phyloP scores from a whole-genome alignment of 2,888 invertebrate genomes.

The Tenthredo mesomela region DNA sequence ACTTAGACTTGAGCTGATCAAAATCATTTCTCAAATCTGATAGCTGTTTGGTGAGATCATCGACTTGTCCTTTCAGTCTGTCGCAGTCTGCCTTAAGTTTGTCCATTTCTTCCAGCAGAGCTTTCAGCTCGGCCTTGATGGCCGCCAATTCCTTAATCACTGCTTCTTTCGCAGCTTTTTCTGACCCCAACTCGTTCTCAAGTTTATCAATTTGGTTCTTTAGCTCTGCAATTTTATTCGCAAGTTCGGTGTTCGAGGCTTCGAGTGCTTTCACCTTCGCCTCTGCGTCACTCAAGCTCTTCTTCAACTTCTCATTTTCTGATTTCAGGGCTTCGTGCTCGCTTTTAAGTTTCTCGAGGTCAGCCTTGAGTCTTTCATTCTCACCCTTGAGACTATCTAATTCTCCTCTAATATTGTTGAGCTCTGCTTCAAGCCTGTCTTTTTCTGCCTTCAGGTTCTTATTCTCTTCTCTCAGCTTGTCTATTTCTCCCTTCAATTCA shows the following conservation, averaged over 20 bases:
- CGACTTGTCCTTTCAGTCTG: constrained; percentile 55
- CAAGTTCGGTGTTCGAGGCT: constrained; percentile 55
- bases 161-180: constrained; percentile 49
- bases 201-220: constrained; percentile 53
- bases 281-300: constrained; percentile 56
- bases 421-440: constrained; percentile 14
- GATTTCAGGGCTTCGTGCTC: constrained; percentile 56
- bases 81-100: constrained; percentile 57
- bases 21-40: constrained; percentile 31
- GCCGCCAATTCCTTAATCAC: constrained; percentile 58
- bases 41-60: constrained; percentile 44
- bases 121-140: constrained; percentile 63
- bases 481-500: constrained; percentile 60
- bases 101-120: constrained; percentile 59
- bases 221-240: constrained; percentile 56
- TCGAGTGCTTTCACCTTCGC: constrained; percentile 55
- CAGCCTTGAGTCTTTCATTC: constrained; percentile 49
- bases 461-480: constrained; percentile 55
- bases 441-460: constrained; percentile 47
- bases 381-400: neutral
- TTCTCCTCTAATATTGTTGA: constrained; percentile 16
- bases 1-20: constrained; percentile 9
- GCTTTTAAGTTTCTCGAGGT: constrained; percentile 50
- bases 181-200: constrained; percentile 51
- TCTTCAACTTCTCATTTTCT: constrained; percentile 55